Evolutionary conservation across 2,888 invertebrate species (phyloP).

Genomic region (Ennomos fuscantarius): DNA sequence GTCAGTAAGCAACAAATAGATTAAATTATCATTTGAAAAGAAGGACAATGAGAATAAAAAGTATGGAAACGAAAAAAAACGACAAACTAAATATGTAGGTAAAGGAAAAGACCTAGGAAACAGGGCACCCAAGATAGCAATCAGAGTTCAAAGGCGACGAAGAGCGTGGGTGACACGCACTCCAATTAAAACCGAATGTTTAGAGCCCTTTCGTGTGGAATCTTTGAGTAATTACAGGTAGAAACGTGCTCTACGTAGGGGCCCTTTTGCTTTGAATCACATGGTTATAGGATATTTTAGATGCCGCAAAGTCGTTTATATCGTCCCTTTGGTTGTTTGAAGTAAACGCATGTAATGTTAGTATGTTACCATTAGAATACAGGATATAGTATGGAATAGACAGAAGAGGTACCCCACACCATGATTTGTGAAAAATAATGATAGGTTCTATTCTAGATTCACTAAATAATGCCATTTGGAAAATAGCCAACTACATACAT

Average conservation of each 20-base stretch:
- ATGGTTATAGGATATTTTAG: constrained; percentile 29
- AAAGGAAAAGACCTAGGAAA: constrained; percentile 29
- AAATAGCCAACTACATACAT: not conserved
- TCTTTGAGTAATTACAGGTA: constrained; percentile 67
- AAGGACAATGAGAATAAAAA: not conserved
- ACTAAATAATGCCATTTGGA: constrained; percentile 1
- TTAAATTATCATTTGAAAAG: constrained; percentile 20
- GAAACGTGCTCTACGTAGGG: constrained; percentile 30
- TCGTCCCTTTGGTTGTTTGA: constrained; percentile 25
- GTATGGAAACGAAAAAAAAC: constrained; percentile 26
- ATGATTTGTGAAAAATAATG: constrained; percentile 28
- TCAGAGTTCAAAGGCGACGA: constrained; percentile 68
- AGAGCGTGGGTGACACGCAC: constrained; percentile 69
- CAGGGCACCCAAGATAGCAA: constrained; percentile 64
- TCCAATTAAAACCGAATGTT: constrained; percentile 80
- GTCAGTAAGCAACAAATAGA: not conserved
- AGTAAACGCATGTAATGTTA: constrained; percentile 48
- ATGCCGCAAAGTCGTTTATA: constrained; percentile 21
- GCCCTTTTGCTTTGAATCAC: constrained; percentile 57
- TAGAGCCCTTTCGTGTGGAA: constrained; percentile 54
- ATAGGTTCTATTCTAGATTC: not conserved
- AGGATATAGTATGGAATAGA: constrained; percentile 40
- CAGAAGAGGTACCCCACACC: constrained; percentile 40
- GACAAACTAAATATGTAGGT: constrained; percentile 4
- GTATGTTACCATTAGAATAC: constrained; percentile 52